Evolutionary conservation across 2,797 vertebrate genomes (phyloP), one percentile per base, ranked within the genome.

Genomic region (Thaleichthys pacificus): DNA sequence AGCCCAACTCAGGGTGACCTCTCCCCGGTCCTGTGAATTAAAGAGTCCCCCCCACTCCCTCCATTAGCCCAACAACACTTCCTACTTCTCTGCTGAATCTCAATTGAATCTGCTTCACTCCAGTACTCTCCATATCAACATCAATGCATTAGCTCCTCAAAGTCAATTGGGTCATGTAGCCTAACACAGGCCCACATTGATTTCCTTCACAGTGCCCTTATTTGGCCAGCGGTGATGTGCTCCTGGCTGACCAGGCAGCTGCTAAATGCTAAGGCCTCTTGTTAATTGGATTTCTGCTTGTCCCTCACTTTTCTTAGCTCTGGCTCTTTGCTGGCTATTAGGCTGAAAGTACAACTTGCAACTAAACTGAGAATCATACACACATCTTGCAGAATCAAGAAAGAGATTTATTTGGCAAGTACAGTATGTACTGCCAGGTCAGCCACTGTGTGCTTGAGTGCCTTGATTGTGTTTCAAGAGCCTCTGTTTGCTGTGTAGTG

Each of bases 11-110:
- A 85, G 77, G 83, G 83, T 88, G 85, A 91, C 89, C 85, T 86
- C 78, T 47, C 21, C 47, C 63, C n/a, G 47, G 56, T 6, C 30
- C 24, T 32, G 24, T 84, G 70, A 68, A 85, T 82, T 78, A 82
- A 88, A 81, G 78, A 87, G 83, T 73, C 81, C 80, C 58, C 26
- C 61, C 28, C 28, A 77, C 68, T 74, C 30, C 38, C 83, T 91
- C 87, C 85, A 88, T 91, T 89, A 89, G 80, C 78, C 73, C 75
- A 82, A 90, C 87, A 91, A 86, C 85, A 88, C 86, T 88, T 82
- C 80, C 85, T 86, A 82, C 85, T 86, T 79, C 85, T 87, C 84
- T 77, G 73, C 84, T 81, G 84, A 86, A 88, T 86, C 87, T 79
- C 88, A 91, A 91, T 90, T 84, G 71, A 89, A 91, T 91, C 87